These are phyloP conservation scores for Danaus melanippus DNA, from an alignment of 1,140 invertebrate species.

Conservation along the genomic window DNA sequence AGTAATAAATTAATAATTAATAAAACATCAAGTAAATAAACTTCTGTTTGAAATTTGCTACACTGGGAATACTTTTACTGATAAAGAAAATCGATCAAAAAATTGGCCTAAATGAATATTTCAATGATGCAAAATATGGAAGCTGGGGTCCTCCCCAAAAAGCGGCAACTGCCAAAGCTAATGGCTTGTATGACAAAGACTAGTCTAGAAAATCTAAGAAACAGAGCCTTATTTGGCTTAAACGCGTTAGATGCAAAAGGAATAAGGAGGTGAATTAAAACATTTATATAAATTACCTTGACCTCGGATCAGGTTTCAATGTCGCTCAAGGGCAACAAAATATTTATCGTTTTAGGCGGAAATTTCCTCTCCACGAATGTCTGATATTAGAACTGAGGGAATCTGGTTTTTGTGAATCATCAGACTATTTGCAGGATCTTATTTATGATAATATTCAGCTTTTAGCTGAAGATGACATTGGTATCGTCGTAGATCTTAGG, in stretches of 20 bases:
- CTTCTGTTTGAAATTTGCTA: too few species aligned
- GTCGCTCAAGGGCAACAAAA: not conserved
- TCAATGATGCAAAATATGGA: too few species aligned
- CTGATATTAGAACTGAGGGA: constrained; percentile 71
- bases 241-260: constrained; percentile 51
- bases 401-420: constrained; percentile 58
- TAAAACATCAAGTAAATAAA: too few species aligned
- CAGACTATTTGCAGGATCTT: constrained; percentile 65
- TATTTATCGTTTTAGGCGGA: constrained; percentile 48
- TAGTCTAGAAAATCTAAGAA: constrained; percentile 56
- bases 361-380: constrained; percentile 67
- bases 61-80: too few species aligned
- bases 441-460: constrained; percentile 71
- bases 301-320: not conserved
- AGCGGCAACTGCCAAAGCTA: constrained; percentile 44
- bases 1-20: too few species aligned
- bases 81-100: too few species aligned
- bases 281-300: not conserved
- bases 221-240: constrained; percentile 47
- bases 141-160: constrained; percentile 2
- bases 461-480: constrained; percentile 58
- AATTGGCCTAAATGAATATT: too few species aligned
- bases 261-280: constrained; percentile 44
- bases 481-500: constrained; percentile 60
- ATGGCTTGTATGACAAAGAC: constrained; percentile 61